A percentile compares a stretch with the other conserved stretches of the same genome.
Evolutionary conservation across 2,113 vertebrate species (phyloP).

Genomic region (Salminus brasiliensis): DNA sequence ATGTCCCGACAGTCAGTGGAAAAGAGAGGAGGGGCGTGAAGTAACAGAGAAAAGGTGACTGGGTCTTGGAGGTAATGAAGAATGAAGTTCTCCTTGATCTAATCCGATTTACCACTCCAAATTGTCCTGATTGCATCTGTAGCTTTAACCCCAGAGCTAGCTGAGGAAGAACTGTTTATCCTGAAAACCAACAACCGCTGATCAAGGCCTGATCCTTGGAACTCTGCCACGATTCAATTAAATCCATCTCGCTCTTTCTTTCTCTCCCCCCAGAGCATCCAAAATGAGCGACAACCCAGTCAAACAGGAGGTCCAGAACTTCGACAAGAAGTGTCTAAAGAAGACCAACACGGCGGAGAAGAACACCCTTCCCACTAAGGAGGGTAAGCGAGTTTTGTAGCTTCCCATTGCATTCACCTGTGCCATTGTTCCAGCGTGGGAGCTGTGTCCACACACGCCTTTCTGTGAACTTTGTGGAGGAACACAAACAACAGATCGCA

Average conservation of each 20-base stretch:
- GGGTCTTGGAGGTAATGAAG: background rate
- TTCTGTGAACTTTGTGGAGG: constrained; percentile 1
- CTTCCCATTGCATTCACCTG: background rate
- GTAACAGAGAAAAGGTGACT: constrained; percentile 2
- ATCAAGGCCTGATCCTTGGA: background rate
- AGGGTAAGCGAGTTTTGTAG: constrained; percentile 72
- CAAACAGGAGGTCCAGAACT: constrained; percentile 69
- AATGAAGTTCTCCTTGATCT: background rate
- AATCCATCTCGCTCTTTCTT: too few relatives aligned
- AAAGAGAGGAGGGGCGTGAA: constrained; percentile 18
- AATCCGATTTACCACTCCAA: too few relatives aligned
- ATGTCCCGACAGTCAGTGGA: constrained; percentile 20
- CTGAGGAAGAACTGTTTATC: background rate
- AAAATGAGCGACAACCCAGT: constrained; percentile 69
- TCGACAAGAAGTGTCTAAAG: constrained; percentile 80
- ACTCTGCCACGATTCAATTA: background rate
- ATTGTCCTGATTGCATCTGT: too few relatives aligned
- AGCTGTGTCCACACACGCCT: background rate
- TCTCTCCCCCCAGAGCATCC: constrained; percentile 39
- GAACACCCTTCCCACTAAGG: constrained; percentile 78
- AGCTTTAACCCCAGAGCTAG: background rate
- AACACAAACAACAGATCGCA: constrained; percentile 9
- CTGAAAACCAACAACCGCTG: background rate
- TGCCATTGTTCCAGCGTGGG: background rate
- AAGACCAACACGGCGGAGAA: constrained; percentile 80